Base-by-base conservation (phyloP, 2,888 invertebrate species). In the Gasteruption jaculator region DNA sequence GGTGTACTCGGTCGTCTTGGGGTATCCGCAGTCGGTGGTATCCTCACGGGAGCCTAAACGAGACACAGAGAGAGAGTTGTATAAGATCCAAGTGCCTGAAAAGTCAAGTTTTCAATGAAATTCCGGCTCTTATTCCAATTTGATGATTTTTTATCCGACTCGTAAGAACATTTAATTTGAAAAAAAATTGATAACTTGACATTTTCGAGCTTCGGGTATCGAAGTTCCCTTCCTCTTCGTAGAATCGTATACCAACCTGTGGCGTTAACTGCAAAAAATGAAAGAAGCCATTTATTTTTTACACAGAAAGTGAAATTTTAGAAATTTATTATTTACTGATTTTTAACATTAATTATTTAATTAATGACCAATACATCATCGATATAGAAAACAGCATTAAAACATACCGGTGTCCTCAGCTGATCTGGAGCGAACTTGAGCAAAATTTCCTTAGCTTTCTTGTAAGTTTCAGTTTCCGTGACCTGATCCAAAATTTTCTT, bases 391-490 rank as follows among this genome's bases (percentile, higher is more conserved):
- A 21, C n/a, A 35, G 16, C 14, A 32, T 6, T 8, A 32, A 25
- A 33, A 57, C 56, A 56, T 50, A 68, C 67, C 5, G 65, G 59
- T 34, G 64, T 62, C 50, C 60, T 61, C 12, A 78, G 61, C 54
- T 77, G 76, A 51, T 81, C 80, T 15, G 83, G 83, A 45, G 83
- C 92, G 74, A 85, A 93, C 67, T 87, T 89, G 69, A 91, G 86
- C 42, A 94, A 73, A 54, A 94, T 89, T 67, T 86, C 84, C 69
- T 87, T 90, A 4, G 93, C 93, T 34, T 82, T 88, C 76, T 96
- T 97, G 68, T 95, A 99, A 1, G 94, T 96, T 73, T 97, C 96
- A 24, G 86, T 96, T 64, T 97, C 95, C 84, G 91, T 95, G 21
- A 99, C 95, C 65, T 91, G 86, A 62, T 97, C 94, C 41, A 99